phyloP scores from a whole-genome alignment of 2,797 vertebrate genomes.

The Decapterus maruadsi region DNA sequence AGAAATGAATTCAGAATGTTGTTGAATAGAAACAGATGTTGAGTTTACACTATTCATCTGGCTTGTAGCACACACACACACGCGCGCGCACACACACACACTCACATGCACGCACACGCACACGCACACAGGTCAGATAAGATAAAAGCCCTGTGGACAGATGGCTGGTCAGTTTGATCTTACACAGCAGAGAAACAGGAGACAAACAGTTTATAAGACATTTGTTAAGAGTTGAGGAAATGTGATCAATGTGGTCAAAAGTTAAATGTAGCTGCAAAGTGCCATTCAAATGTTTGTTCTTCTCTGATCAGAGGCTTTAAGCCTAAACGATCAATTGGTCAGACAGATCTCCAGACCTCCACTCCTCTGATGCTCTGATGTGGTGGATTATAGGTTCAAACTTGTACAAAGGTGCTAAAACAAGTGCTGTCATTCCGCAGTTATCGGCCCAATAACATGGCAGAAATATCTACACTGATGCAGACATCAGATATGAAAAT shows the following conservation, averaged over 20 bases:
- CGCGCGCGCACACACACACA: constrained; percentile 12
- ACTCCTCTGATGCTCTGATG: neutral
- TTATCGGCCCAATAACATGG: constrained; percentile 21
- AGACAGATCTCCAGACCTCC: neutral
- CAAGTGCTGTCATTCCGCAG: constrained; percentile 58
- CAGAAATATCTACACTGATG: constrained; percentile 24
- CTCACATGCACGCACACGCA: constrained; percentile 29
- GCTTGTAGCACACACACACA: neutral
- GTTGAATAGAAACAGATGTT: neutral
- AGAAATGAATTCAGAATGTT: neutral
- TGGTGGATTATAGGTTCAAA: constrained; percentile 14
- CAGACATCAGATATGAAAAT: constrained; percentile 63
- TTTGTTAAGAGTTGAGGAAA: constrained; percentile 9
- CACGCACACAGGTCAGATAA: neutral
- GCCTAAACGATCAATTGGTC: constrained; percentile 9
- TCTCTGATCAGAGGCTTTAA: neutral
- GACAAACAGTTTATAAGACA: constrained; percentile 12
- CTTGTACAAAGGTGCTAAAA: constrained; percentile 61
- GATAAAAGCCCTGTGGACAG: neutral
- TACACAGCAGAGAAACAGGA: neutral
- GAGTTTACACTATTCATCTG: neutral
- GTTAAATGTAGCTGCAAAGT: constrained; percentile 8
- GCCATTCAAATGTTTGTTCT: neutral
- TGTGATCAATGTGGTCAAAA: constrained; percentile 2
- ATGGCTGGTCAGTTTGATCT: neutral